Evolutionary conservation across 2,888 invertebrate species (phyloP), one percentile per base, ranked within the genome.

Genomic region (Lysandra bellargus): DNA sequence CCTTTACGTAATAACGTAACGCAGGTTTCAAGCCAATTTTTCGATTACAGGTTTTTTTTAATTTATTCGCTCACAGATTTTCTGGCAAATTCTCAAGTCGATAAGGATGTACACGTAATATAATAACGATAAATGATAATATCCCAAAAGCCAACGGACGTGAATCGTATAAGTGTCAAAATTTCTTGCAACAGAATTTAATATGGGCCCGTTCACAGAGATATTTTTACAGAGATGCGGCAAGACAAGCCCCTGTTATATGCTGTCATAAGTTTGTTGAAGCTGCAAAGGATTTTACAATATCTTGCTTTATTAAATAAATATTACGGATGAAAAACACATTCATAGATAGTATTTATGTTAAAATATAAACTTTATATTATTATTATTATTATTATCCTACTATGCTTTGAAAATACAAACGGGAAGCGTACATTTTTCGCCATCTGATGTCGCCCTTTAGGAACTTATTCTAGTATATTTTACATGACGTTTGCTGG

Each of bases 111-210:
- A 64, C 23, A 61, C 61, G 6, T 61, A 60, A 61, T 23, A 7
- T 5, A 7, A 64, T 64, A 64, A 53, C 9, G 17, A 2, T 57
- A 37, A 76, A 57, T 30, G 33, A 44, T 53, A 12, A 30, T 23
- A 75, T 23, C 76, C 49, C 30, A 37, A 57, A 76, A 37, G 30
- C 37, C 49, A 12, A 76, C 30, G 33, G 69, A 69, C 33, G 33
- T 33, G 69, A 76, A 53, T 23, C 30, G 76, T 76, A 76, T 53
- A 75, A 53, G 53, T 76, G 76, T 76, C 76, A 57, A 76, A 76
- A 76, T 76, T 57, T 53, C 76, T 53, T 76, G 76, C 76, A 76
- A 53, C 57, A 76, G 76, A 76, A 76, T 76, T 76, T 76, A 53
- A 76, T 76, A 76, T 53, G 30, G 76, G 9, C 14, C 17, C 57